Evolutionary conservation across 2,888 invertebrate species (phyloP), one percentile per base, ranked within the genome.

Genomic region (Sinelater perroti): DNA sequence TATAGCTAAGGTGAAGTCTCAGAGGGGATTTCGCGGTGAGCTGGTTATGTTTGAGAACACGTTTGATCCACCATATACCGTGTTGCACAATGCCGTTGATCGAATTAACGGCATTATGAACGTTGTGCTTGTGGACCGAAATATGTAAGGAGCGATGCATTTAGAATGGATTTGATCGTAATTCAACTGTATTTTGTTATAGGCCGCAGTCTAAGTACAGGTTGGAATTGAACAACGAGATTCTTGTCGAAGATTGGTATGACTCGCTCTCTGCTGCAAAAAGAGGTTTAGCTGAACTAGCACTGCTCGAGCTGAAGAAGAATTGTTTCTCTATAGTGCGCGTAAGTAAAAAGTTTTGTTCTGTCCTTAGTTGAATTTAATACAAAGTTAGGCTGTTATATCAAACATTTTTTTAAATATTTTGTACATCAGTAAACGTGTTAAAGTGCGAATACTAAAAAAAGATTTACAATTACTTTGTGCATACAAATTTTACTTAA

Each of bases 311-410:
- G 8, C 44, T 60, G n/a, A 46, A 44, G 14, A 47, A 51, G 18
- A 47, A 28, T 10, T 60, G 60, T 28, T 60, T 60, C n/a, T 47
- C 46, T 10, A 47, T 60, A 3, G 13, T 55, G 18, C 50, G 51
- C 13, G 59, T 60, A 55, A 51, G 46, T 21, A 8, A 18, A 16
- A 2, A 38, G 10, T 38, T 10, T 17, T 10, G 8, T 18, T 8
- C n/a, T 10, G 18, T 17, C 2, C 16, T 17, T 13, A 5, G 2
- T 31, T 31, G 2, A n/a, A n/a, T n/a, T n/a, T n/a, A n/a, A n/a
- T n/a, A n/a, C n/a, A n/a, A n/a, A n/a, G n/a, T n/a, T n/a, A n/a
- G n/a, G n/a, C n/a, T n/a, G n/a, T n/a, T n/a, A n/a, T n/a, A n/a
- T n/a, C n/a, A n/a, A n/a, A n/a, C n/a, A n/a, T n/a, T n/a, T n/a